These are phyloP conservation scores for Clusia tigrina DNA, from an alignment of 2,888 invertebrate species.

Conservation along the genomic window DNA sequence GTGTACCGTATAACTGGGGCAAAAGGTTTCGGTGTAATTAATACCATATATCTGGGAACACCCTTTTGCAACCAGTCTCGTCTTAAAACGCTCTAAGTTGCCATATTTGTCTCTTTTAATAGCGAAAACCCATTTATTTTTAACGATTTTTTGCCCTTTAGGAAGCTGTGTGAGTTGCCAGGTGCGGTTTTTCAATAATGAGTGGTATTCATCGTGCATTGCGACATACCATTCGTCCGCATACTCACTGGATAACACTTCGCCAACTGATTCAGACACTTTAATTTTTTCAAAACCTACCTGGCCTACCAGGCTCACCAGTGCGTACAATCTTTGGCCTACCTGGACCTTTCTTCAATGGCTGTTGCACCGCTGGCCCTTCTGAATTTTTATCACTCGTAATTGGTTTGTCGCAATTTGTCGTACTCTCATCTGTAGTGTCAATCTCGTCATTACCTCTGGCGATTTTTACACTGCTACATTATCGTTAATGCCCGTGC, in stretches of 20 bases:
- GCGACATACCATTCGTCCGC: conserved; percentile 20
- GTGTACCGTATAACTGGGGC: conserved; percentile 34
- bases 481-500: too few species aligned
- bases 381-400: too few species aligned
- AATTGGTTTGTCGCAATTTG: too few species aligned
- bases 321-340: conserved; percentile 10
- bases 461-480: too few species aligned
- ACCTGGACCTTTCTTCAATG: not conserved
- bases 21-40: conserved; percentile 35
- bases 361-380: not conserved
- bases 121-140: conserved; percentile 36
- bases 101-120: conserved; percentile 32
- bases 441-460: too few species aligned
- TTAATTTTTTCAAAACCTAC: too few species aligned
- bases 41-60: conserved; percentile 32
- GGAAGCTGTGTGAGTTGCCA: conserved; percentile 21
- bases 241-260: not conserved
- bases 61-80: conserved; percentile 35
- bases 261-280: not conserved
- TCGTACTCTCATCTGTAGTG: too few species aligned
- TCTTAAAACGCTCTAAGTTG: conserved; percentile 29
- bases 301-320: conserved; percentile 11
- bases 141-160: conserved; percentile 25
- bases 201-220: conserved; percentile 5
- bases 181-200: conserved; percentile 5